A percentile compares a stretch with the other conserved stretches of the same genome.
phyloP scores from a whole-genome alignment of 2,888 invertebrate genomes.

The Congeria kusceri region DNA sequence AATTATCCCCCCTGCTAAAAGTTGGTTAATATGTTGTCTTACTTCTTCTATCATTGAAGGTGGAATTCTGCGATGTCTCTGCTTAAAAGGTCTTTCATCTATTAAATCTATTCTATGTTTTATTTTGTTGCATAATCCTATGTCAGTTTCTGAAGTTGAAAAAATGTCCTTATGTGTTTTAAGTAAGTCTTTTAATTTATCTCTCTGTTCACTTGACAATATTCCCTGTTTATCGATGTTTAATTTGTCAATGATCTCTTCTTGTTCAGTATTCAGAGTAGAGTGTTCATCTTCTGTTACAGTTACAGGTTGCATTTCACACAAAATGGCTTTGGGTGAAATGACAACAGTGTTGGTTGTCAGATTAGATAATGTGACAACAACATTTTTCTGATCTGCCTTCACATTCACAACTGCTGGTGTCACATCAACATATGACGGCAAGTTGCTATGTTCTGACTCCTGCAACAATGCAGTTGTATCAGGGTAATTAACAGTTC shows the following conservation, averaged over 20 bases:
- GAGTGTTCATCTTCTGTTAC: neutral
- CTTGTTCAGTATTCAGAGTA: no score
- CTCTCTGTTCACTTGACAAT: neutral
- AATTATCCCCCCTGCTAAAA: neutral
- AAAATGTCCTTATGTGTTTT: neutral
- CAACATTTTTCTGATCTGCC: neutral
- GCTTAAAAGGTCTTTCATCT: neutral
- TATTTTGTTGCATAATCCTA: neutral
- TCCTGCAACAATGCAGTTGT: slow-evolving; percentile 12
- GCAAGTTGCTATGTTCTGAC: neutral
- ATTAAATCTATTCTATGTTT: neutral
- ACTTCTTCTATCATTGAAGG: neutral
- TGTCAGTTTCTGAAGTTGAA: neutral
- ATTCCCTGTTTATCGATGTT: no score
- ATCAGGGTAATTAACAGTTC: neutral
- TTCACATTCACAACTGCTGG: slow-evolving; percentile 6
- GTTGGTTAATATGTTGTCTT: neutral
- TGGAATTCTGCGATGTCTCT: neutral
- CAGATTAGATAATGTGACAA: slow-evolving; percentile 11
- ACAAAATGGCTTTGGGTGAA: slow-evolving; percentile 5
- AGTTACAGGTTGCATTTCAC: slow-evolving; percentile 19
- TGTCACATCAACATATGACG: slow-evolving; percentile 12
- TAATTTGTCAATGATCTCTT: no score
- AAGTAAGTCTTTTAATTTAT: neutral
- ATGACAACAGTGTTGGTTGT: slow-evolving; percentile 19